phyloP scores from a whole-genome alignment of 2,113 vertebrate species.

The Australoheros scitulus region DNA sequence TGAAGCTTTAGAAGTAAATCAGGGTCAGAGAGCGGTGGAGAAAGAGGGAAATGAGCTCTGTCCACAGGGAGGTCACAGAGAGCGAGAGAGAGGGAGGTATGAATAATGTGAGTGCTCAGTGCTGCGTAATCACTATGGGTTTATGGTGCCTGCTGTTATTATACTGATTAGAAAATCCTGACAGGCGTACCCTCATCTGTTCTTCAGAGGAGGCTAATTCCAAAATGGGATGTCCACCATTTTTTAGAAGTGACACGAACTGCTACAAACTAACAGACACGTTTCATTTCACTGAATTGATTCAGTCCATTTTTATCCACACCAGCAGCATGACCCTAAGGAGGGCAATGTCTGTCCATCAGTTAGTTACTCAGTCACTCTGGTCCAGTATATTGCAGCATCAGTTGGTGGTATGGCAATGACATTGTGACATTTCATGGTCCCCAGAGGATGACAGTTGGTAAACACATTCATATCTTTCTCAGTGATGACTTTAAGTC shows the following conservation, averaged over 20 bases:
- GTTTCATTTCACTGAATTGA: not conserved
- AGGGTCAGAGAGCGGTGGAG: conserved; percentile 45
- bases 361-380: not conserved
- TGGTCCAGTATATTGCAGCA: not conserved
- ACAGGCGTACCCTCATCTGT: not conserved
- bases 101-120: conserved; percentile 11
- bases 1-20: conserved; percentile 45
- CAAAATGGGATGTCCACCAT: conserved; percentile 10
- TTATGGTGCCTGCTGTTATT: conserved; percentile 37
- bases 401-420: not conserved
- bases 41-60: conserved; percentile 31
- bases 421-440: not conserved
- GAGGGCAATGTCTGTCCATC: not conserved
- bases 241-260: not conserved
- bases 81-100: conserved; percentile 1
- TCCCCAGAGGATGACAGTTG: not conserved
- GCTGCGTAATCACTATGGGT: conserved; percentile 34
- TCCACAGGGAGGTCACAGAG: conserved; percentile 19
- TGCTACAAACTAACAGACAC: not conserved
- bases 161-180: conserved; percentile 37
- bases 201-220: conserved; percentile 6
- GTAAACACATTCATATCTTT: not conserved
- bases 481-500: not conserved
- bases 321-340: not conserved
- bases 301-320: not conserved